Base-by-base conservation (phyloP, 2,888 invertebrate species). In the Cephus nigrinus region DNA sequence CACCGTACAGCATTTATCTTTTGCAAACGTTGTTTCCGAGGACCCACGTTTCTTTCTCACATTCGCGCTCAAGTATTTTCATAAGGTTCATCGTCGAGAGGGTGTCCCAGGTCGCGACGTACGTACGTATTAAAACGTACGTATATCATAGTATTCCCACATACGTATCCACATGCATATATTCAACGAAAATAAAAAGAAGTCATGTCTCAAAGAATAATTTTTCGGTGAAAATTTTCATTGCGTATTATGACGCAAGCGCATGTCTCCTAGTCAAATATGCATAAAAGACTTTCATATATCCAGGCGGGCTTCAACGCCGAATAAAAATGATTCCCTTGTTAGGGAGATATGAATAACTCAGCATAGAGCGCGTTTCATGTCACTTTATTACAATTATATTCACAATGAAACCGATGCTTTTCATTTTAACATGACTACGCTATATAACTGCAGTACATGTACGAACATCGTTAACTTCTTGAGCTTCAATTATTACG, bases 71-170 rank as follows among this genome's bases (percentile, higher is more conserved):
- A 55, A 55, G 55, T 9, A 55, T 75, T 80, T 83, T 80, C 81
- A 78, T 78, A 36, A 81, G 77, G 85, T 81, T 80, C 81, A 79
- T 83, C 79, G 40, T 76, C 69, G 36, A 77, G 69, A 33, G 77
- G 76, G 71, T 71, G 30, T 3, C 31, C 40, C 5, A 23, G 40
- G 23, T 55, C 55, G 23, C 40, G 40, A 15, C 5, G 12, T 36
- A 36, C 12, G 4, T 36, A 40, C 23, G 55, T 55, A 23, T 23
- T 55, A 23, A 55, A 55, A 55, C 40, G 23, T 23, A 55, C 40
- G 23, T 55, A 9, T 55, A 55, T 55, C 4, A 23, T 55, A 23
- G 23, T 55, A 55, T 55, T 15, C 23, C 0, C 23, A 9, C 55
- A 15, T 23, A 55, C 55, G 23, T 55, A 55, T 55, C 9, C 23